A percentile compares a stretch with the other conserved stretches of the same genome.
Evolutionary conservation across 1,140 invertebrate genomes (phyloP).

Genomic region (Plodia interpunctella): DNA sequence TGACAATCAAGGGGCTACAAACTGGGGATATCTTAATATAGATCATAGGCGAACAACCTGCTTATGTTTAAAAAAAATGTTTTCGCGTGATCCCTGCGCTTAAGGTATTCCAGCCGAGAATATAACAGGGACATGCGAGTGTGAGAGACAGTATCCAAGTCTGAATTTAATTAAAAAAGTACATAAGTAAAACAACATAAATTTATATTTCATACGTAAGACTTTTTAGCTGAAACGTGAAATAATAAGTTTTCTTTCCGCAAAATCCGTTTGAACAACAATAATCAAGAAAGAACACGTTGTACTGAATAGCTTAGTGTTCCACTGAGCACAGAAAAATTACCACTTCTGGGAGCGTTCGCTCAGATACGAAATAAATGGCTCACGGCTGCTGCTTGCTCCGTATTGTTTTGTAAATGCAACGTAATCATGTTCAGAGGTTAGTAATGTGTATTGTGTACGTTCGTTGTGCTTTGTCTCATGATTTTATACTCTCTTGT

Average conservation of each 20-base stretch:
- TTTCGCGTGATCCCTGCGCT: too few species aligned
- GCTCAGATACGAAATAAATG: constrained; percentile 7
- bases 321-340: constrained; percentile 3
- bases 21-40: too few species aligned
- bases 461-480: neutral
- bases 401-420: neutral
- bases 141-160: too few species aligned
- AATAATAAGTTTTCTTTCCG: neutral
- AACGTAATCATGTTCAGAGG: neutral
- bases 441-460: neutral
- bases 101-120: too few species aligned
- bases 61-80: too few species aligned
- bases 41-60: too few species aligned
- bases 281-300: neutral
- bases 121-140: too few species aligned
- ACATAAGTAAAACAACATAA: too few species aligned
- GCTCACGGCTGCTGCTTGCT: neutral
- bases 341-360: neutral
- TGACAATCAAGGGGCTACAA: too few species aligned
- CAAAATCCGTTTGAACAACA: neutral
- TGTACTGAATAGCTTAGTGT: neutral
- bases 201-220: too few species aligned
- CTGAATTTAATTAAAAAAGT: too few species aligned
- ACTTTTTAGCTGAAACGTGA: neutral
- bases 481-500: too few species aligned